Evolutionary conservation across 2,797 vertebrate genomes (phyloP).

Genomic region (Phaenicophaeus curvirostris): DNA sequence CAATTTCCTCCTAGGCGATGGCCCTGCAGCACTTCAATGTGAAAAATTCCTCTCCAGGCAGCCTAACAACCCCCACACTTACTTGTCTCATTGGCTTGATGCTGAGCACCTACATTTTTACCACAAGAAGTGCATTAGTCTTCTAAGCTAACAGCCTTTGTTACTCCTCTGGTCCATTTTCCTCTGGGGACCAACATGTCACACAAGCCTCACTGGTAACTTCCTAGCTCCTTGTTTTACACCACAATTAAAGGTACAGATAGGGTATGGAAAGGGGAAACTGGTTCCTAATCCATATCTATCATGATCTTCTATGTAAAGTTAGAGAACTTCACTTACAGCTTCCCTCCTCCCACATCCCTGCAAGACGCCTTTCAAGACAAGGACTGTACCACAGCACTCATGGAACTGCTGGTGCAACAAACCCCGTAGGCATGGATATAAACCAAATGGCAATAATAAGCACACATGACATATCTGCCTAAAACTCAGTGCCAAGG

Average conservation of each 20-base stretch:
- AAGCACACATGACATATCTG: neutral
- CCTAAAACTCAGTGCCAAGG: neutral
- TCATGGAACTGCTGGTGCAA: neutral
- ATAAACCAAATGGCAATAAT: neutral
- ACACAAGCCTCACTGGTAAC: neutral
- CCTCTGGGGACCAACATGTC: neutral
- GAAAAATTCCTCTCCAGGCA: neutral
- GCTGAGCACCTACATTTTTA: neutral
- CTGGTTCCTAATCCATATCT: neutral
- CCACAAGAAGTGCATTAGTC: neutral
- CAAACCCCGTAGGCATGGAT: neutral
- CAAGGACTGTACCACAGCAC: neutral
- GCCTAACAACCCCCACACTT: neutral
- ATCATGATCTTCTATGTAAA: neutral
- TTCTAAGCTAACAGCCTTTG: neutral
- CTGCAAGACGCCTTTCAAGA: neutral
- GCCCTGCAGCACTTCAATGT: neutral
- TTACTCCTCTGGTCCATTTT: neutral
- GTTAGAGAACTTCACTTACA: neutral
- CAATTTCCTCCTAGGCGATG: neutral
- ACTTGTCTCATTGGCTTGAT: neutral
- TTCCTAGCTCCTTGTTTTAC: neutral
- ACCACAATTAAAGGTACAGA: neutral
- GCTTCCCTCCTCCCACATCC: neutral
- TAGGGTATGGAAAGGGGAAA: neutral